Percentiles rank a stretch among this genome's conserved stretches.
Evolutionary conservation across 2,113 vertebrate genomes (phyloP).

Genomic region (Muscicapa adusta): DNA sequence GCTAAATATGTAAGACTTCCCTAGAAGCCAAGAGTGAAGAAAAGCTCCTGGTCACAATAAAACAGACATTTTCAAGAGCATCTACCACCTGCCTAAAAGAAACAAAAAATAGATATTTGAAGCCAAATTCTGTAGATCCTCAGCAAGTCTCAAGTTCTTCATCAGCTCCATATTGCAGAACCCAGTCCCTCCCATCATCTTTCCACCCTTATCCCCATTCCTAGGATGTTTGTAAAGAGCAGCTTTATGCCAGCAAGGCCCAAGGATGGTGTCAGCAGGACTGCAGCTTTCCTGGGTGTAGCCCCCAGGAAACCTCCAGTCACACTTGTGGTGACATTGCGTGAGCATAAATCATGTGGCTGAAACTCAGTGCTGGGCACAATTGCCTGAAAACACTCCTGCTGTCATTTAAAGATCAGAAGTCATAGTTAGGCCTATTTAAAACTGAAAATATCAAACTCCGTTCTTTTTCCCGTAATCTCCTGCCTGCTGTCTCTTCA

Average conservation of each 20-base stretch:
- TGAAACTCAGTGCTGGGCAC: background rate
- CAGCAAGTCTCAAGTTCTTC: background rate
- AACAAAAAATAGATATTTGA: background rate
- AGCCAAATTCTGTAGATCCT: background rate
- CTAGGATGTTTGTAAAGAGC: background rate
- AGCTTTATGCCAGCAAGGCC: background rate
- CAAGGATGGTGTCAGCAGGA: background rate
- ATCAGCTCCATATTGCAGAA: background rate
- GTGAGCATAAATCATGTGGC: background rate
- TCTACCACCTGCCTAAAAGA: background rate
- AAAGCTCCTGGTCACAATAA: conserved; percentile 10
- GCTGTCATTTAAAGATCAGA: background rate
- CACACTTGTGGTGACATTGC: background rate
- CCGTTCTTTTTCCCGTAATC: conserved; percentile 56
- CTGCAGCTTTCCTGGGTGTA: background rate
- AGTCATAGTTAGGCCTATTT: conserved; percentile 4
- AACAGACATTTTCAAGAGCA: background rate
- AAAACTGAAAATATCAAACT: conserved; percentile 46
- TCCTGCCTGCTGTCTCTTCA: conserved; percentile 69
- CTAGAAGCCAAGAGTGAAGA: background rate
- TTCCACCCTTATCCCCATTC: background rate
- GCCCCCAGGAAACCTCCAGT: background rate
- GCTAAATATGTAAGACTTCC: background rate
- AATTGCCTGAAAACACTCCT: background rate
- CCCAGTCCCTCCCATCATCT: fast-evolving